Evolutionary conservation across 35 echinoderm and acorn worm species (phyloP).

Genomic region (Holothuria glaberrima): DNA sequence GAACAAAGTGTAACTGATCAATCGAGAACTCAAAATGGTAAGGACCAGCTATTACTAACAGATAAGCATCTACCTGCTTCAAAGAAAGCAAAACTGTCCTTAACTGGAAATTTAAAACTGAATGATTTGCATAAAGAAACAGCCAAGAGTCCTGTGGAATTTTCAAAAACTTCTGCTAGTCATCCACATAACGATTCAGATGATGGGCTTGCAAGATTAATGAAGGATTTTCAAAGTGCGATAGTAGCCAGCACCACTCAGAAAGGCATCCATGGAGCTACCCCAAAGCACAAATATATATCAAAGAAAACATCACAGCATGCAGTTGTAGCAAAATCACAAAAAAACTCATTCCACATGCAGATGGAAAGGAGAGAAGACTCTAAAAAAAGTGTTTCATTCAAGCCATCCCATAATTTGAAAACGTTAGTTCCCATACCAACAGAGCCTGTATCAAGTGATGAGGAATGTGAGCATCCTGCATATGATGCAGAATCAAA

Average conservation of each 20-base stretch:
- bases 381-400: neutral
- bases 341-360: neutral
- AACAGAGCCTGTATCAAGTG: slow-evolving; percentile 41
- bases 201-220: slow-evolving; percentile 34
- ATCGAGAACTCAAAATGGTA: too few species aligned
- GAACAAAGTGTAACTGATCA: too few species aligned
- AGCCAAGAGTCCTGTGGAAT: neutral
- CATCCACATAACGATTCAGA: slow-evolving; percentile 6
- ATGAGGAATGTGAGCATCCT: slow-evolving; percentile 38
- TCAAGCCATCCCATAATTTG: neutral
- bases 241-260: neutral
- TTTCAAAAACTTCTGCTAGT: neutral
- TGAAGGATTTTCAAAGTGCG: slow-evolving; percentile 52
- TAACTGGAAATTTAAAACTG: too few species aligned
- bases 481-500: neutral
- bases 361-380: neutral
- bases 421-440: neutral
- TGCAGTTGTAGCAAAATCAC: neutral
- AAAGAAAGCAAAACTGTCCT: too few species aligned
- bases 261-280: neutral
- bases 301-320: slow-evolving; percentile 14
- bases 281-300: neutral
- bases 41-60: too few species aligned
- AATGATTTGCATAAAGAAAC: neutral
- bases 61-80: too few species aligned